These are phyloP conservation scores for Siderastrea radians DNA, from an alignment of 92 coral and sea anemone genomes.

Conservation along the genomic window DNA sequence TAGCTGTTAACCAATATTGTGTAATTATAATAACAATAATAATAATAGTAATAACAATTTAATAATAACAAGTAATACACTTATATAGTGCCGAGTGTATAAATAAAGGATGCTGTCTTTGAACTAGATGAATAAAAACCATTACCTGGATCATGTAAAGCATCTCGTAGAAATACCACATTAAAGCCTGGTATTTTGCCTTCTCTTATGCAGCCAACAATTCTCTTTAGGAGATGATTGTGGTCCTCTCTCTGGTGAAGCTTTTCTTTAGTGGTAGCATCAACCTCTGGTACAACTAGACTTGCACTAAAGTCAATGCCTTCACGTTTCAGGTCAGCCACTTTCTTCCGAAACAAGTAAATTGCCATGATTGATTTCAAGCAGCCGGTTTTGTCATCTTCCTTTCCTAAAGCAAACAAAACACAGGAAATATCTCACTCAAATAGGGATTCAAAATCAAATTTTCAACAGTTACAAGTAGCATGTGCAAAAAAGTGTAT, in stretches of 20 bases:
- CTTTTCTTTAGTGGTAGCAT: constrained; percentile 14
- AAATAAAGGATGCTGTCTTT: neutral
- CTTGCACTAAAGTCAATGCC: constrained; percentile 34
- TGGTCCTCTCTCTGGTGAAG: constrained; percentile 49
- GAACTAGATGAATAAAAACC: neutral
- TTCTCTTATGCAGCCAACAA: constrained; percentile 19
- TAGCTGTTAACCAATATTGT: too few species aligned
- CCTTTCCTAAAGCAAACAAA: too few species aligned
- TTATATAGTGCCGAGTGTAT: too few species aligned
- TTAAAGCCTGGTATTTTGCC: neutral
- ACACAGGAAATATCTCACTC: too few species aligned
- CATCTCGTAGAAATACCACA: neutral
- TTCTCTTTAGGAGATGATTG: constrained; percentile 46
- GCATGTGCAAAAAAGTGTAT: too few species aligned
- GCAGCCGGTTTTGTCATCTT: constrained; percentile 39
- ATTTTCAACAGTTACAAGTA: too few species aligned
- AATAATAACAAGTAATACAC: neutral
- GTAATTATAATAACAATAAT: too few species aligned
- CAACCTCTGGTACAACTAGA: constrained; percentile 18
- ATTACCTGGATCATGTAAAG: constrained; percentile 5
- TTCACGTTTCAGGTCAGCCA: neutral
- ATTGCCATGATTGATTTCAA: constrained; percentile 64
- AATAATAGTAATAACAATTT: too few species aligned
- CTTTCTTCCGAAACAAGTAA: constrained; percentile 39
- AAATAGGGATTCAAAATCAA: too few species aligned